Evolutionary conservation across 2,888 invertebrate genomes (phyloP), one percentile per base, ranked within the genome.

Genomic region (Ferdinandea cuprea): DNA sequence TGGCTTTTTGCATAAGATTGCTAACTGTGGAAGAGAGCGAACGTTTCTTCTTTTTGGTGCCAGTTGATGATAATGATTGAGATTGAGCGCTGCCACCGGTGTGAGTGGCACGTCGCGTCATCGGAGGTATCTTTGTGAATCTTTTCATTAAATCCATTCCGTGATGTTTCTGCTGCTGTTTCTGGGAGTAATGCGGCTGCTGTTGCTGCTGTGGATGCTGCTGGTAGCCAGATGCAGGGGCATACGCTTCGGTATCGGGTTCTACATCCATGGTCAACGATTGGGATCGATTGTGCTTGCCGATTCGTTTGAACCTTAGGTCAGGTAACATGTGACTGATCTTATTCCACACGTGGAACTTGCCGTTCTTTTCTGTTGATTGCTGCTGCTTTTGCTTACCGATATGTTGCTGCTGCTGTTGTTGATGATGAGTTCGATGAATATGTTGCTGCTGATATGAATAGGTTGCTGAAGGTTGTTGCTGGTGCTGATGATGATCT

Each of bases 1-100:
- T 95, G 0, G 96, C 96, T 91, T 96, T 97, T 89, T 96, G 96
- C 86, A 97, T 91, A 81, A 97, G 93, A 19, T 96, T 96, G 0
- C 96, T 96, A 91, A 97, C 95, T 0, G 96, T 96, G 0, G 96
- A 94, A 0, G 96, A 96, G 63, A 97, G 92, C 4, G 95, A 94
- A 86, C 95, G 95, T 88, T 96, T 96, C 88, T 96, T 96, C 89
- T 96, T 96, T 91, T 95, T 96, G 87, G 95, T 94, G 87, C 92
- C 91, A 9, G 30, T 87, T 86, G 66, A 19, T 7, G 50, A 5
- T 44, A 30, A 21, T 13, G 48, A 48, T 17, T 30, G 69, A 35
- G 46, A 21, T 8, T 58, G 25, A 13, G 11, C 9, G 11, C 25
- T 66, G 61, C 40, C 66, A n/a, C 68, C 85, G 17, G 80, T 68